Evolutionary conservation across 2,888 invertebrate genomes (phyloP).

Genomic region (Mayetiola destructor): DNA sequence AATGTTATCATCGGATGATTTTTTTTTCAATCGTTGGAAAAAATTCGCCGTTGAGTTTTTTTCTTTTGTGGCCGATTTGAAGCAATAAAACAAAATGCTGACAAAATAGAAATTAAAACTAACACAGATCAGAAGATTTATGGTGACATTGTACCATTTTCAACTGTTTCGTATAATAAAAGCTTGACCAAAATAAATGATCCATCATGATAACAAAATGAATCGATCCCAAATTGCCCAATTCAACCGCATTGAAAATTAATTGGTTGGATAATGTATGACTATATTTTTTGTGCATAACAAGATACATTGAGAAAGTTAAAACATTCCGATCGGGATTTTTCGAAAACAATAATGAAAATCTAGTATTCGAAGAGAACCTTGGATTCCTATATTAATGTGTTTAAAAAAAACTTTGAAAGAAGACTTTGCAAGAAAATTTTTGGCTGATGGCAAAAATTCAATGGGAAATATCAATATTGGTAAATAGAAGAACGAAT

Average conservation of each 20-base stretch:
- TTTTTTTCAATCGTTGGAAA: neutral
- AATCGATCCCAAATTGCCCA: neutral
- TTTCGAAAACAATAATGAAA: too few species aligned
- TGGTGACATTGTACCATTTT: neutral
- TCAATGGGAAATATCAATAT: too few species aligned
- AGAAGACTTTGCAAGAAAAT: too few species aligned
- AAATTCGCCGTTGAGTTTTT: neutral
- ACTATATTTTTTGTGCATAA: too few species aligned
- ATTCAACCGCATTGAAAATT: neutral
- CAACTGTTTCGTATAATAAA: neutral
- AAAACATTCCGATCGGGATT: too few species aligned
- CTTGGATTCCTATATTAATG: too few species aligned
- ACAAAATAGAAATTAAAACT: slow-evolving; percentile 8
- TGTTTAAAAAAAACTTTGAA: too few species aligned
- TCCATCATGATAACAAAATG: neutral
- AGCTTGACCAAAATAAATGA: neutral
- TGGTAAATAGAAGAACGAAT: too few species aligned
- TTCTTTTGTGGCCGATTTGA: neutral
- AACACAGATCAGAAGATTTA: slow-evolving; percentile 2
- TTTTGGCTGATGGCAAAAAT: too few species aligned
- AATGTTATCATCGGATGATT: too few species aligned
- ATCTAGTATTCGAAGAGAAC: too few species aligned
- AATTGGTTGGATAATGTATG: slow-evolving; percentile 3
- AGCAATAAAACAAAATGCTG: slow-evolving; percentile 10
- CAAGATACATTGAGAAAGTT: too few species aligned